Base-by-base conservation (phyloP, 2,797 vertebrate genomes). In the Mus caroli region DNA sequence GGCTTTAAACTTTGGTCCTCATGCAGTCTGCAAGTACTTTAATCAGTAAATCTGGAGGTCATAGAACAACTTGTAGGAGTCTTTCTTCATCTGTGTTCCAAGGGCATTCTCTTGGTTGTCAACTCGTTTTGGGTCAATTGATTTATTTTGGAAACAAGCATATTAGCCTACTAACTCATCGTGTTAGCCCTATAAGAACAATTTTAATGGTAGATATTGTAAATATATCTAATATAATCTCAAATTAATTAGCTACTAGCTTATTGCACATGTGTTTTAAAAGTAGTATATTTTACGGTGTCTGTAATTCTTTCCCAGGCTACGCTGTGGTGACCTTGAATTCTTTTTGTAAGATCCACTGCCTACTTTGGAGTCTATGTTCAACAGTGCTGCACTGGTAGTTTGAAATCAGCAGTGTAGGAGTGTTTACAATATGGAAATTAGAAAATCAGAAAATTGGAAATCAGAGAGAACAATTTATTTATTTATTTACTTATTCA, bases 211-310 rank as follows among this genome's bases (percentile, higher is more conserved):
- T 13, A 82, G 28, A 67, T 19, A 77, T n/a, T 80, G 54, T 8
- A 54, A 34, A 60, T 1, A 26, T 83, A 95, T 80, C 37, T 5
- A 76, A 64, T 67, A 87, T 58, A 19, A 34, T 37, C 69, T 89
- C 64, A 94, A 77, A 90, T 60, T 79, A 85, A 79, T 85, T 52
- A 79, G 46, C 52, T 85, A 54, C 31, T 82, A 79, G 6, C 50
- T 87, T 46, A 10, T 40, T 89, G 19, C 12, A 50, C 82, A 37
- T 28, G 50, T 20, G 60, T 46, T 56, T 96, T 85, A 88, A 56
- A 80, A 71, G 14, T 80, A 64, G 64, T 87, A 8, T 50, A n/a
- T 34, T 77, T 77, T 43, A 76, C 58, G 28, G 43, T 20, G 19
- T 71, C 69, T 82, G 7, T 54, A 79, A 20, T 28, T 58, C 82